Evolutionary conservation across 1,140 invertebrate genomes (phyloP), one percentile per base, ranked within the genome.

Genomic region (Patella vulgata): DNA sequence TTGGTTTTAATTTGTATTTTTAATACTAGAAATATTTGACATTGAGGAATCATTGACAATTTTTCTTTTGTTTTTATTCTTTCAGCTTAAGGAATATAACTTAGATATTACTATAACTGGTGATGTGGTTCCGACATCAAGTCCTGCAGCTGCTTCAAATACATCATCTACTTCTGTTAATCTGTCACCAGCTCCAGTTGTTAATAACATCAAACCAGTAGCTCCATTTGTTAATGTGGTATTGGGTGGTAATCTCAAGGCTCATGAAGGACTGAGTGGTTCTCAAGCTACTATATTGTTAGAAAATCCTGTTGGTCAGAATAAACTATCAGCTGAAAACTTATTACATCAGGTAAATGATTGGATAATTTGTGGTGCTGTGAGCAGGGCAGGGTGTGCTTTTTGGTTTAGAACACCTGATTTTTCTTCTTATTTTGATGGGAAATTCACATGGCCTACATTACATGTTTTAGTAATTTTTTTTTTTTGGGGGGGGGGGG

Each of bases 201-300:
- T 69, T 3, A 61, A 63, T 42, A 69, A 72, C 11, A 68, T 67
- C 0, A 58, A 43, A 44, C 74, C 78, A 50, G 43, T 43, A 14
- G 91, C 89, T 77, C 89, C 88, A 65, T 91, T 90, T 81, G 87
- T 91, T 2, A 95, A 95, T 82, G 80, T 95, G 11, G 77, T 88
- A 50, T 78, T 95, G 3, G 82, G 88, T 68, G 88, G 86, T n/a
- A 36, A 39, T 17, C 69, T 91, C 14, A 73, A 86, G 62, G 88
- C 91, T 0, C 87, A 90, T 60, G 90, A 88, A 71, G 90, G 89
- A 14, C 87, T 87, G 1, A 82, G 71, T 19, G 86, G 86, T 50
- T 81, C 87, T 57, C 59, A 61, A 27, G 93, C 87, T 3, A 91
- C 90, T 9, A 72, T 97, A 40, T 84, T 95, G 17, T 84, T 97